Percentiles rank a stretch among this genome's conserved stretches.
These are phyloP conservation scores for Notiomystis cincta DNA, from an alignment of 2,113 vertebrate genomes.

Conservation along the genomic window DNA sequence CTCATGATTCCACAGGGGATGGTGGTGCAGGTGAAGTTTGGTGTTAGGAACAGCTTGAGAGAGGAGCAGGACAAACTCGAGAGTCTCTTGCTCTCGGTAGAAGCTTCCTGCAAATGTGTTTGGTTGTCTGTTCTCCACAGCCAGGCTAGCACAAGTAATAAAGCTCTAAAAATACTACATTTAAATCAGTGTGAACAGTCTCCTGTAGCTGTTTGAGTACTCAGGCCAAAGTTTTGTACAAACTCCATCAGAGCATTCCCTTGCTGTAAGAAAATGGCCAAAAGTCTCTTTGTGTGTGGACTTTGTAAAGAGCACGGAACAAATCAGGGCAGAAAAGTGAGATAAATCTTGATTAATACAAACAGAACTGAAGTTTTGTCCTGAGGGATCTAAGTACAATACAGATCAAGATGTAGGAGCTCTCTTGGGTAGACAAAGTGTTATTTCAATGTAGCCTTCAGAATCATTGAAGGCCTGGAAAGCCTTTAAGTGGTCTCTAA, in stretches of 20 bases:
- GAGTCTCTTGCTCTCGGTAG: background rate
- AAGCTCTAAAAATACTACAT: background rate
- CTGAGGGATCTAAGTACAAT: background rate
- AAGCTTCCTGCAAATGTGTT: background rate
- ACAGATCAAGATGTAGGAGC: background rate
- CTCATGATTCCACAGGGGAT: background rate
- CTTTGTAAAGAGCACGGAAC: background rate
- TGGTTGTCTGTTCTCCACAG: background rate
- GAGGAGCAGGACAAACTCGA: background rate
- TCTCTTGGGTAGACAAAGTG: background rate
- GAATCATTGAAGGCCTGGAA: background rate
- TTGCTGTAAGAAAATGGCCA: background rate
- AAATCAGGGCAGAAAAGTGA: background rate
- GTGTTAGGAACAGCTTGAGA: background rate
- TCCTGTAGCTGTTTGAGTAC: background rate
- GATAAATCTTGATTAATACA: background rate
- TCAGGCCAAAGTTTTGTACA: background rate
- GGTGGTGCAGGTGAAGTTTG: accelerated
- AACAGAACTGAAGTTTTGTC: background rate
- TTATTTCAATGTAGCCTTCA: background rate
- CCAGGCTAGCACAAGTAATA: background rate
- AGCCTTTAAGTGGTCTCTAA: background rate
- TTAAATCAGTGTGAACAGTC: background rate
- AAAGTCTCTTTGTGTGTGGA: accelerated
- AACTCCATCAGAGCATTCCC: background rate